Evolutionary conservation across 92 coral and sea anemone genomes (phyloP), one percentile per base, ranked within the genome.

Genomic region (Porites cylindrica): DNA sequence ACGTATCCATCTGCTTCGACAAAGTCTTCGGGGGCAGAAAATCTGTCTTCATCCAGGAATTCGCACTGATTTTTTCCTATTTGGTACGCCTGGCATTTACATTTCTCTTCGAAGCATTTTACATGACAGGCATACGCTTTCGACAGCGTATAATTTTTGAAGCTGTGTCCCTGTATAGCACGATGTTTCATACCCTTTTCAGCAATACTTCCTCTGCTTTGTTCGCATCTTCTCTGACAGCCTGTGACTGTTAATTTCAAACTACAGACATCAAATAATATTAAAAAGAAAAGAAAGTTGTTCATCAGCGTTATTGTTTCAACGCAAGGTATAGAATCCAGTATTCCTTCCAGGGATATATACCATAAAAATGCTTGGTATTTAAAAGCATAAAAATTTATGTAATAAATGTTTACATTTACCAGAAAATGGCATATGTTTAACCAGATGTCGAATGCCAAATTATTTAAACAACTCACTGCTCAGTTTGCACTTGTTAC

Each of bases 81-180:
- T 71, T 87, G 86, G 76, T 70, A 87, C 29, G 86, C 84, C 71
- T 62, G 53, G 73, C 91, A 87, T 52, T 68, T 73, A 54, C 86
- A 87, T 66, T 51, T 66, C 69, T 87, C 86, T 29, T 87, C 75
- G 4, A 87, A 80, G 71, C 91, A 87, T 64, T 73, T 18, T 6
- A 23, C 60, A 53, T 78, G 86, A 63, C 90, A 80, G 8, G 80
- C 81, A 24, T 61, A 53, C 38, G 1, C 17, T 62, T 26, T 72
- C 13, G 73, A 4, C 53, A 87, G 60, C 1, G 91, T 20, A 11
- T 80, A 70, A 69, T 87, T 87, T 63, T 51, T 72, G 38, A 87
- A 80, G 68, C 82, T 87, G 86, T 87, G 86, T 4, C 86, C 86
- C 19, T 70, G 8, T 29, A 87, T 20, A 4, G 90, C 86, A 29